These are phyloP conservation scores for Gymnoscelis rufifasciata DNA, from an alignment of 2,888 invertebrate genomes.

Conservation along the genomic window DNA sequence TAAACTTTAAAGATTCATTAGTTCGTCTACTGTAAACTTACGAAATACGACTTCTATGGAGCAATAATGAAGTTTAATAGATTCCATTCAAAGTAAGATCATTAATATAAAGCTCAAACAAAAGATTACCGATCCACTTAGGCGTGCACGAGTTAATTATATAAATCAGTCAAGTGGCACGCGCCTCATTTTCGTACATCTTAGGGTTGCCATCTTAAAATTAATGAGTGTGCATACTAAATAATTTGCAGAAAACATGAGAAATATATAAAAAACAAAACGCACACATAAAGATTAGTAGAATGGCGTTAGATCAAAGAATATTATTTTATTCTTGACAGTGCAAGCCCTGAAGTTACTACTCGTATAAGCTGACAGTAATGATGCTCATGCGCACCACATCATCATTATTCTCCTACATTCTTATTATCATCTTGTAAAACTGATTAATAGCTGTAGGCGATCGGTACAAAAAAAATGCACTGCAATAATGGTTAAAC, in stretches of 20 bases:
- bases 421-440: constrained; percentile 32
- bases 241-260: too few relatives aligned
- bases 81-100: constrained; percentile 28
- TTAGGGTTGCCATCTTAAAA: constrained; percentile 34
- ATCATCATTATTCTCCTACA: constrained; percentile 30
- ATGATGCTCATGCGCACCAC: constrained; percentile 43
- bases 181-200: constrained; percentile 40
- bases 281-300: too few relatives aligned
- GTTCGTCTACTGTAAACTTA: constrained; percentile 12
- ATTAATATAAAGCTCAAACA: constrained; percentile 47
- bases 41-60: constrained; percentile 18
- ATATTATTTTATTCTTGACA: not conserved
- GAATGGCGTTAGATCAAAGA: not conserved
- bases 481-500: not conserved
- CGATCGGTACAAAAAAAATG: constrained; percentile 15
- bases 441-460: constrained; percentile 36
- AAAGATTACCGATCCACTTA: constrained; percentile 48
- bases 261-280: too few relatives aligned
- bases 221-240: too few relatives aligned
- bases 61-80: constrained; percentile 27
- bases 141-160: constrained; percentile 26
- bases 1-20: not conserved
- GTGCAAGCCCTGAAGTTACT: constrained; percentile 34
- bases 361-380: constrained; percentile 31
- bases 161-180: constrained; percentile 58